Base-by-base conservation (phyloP, 2,888 invertebrate species). In the Oligia strigilis region DNA sequence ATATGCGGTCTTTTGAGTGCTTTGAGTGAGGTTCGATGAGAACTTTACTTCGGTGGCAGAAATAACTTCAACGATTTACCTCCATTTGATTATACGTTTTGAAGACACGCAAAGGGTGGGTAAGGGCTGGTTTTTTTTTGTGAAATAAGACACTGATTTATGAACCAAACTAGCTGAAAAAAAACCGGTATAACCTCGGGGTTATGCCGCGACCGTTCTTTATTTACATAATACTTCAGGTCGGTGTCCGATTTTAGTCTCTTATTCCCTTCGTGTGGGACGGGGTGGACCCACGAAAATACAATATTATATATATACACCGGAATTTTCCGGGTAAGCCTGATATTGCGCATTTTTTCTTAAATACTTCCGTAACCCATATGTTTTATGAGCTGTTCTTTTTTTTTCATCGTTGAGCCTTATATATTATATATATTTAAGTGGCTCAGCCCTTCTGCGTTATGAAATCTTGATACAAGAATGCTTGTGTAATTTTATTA, bases 241-340 rank as follows among this genome's bases (percentile, higher is more conserved):
- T 55, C 29, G 17, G n/a, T n/a, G 36, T 40, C 43, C 52, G 23
- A 40, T 67, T 78, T 67, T 55, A 43, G 36, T 23, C 29, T n/a
- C 13, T 64, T 49, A 73, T 49, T 79, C 29, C 52, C 13, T 23
- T 6, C 14, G 46, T 46, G n/a, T n/a, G n/a, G 29, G 13, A 62
- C 5, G 6, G 5, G 66, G 40, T 72, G n/a, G 40, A 73, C 69
- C 55, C 80, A 80, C 60, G 29, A 19, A 72, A 67, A 79, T 55
- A 55, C 19, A 73, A 67, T 60, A 43, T 79, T 79, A 62, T 3
- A 62, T 80, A 60, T 67, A 72, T 14, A 46, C 4, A 62, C n/a
- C 14, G 19, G 46, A 29, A 40, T 69, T 80, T 73, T 69, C 40
- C 0, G 55, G 11, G 19, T 62, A 40, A 40, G 40, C 55, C 23